These are phyloP conservation scores for Neuroterus valhalla DNA, from an alignment of 1,140 invertebrate genomes.

Conservation along the genomic window DNA sequence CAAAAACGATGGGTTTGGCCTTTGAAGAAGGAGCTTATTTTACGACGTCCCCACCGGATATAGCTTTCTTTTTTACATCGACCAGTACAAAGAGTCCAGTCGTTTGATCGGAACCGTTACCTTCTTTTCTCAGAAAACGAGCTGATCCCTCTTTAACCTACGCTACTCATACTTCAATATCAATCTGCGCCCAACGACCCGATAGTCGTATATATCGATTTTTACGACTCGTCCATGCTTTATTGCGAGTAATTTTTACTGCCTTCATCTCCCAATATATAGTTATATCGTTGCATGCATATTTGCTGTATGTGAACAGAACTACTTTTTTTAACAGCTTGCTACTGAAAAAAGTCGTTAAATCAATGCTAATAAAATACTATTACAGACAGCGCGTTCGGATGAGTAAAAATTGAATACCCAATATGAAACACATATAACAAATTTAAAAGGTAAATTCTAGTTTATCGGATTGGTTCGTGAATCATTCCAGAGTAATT, in stretches of 20 bases:
- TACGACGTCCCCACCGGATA: constrained; percentile 22
- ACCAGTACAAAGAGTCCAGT: constrained; percentile 9
- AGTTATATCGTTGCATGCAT: background rate
- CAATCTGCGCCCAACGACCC: constrained; percentile 3
- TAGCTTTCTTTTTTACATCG: constrained; percentile 12
- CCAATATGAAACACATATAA: too few species aligned
- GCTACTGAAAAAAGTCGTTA: background rate
- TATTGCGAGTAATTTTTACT: constrained; percentile 17
- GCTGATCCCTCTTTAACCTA: constrained; percentile 3
- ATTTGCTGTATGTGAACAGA: background rate
- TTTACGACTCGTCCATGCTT: background rate
- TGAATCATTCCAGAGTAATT: too few species aligned
- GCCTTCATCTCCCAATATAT: background rate
- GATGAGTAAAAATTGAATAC: too few species aligned
- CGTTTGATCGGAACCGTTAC: background rate
- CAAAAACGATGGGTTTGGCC: constrained; percentile 1
- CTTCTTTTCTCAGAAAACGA: background rate
- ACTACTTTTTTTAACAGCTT: background rate
- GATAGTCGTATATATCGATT: constrained; percentile 21
- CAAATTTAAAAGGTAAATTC: too few species aligned
- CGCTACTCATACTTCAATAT: constrained; percentile 4
- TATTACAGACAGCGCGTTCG: background rate
- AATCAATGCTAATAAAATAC: background rate
- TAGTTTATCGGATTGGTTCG: too few species aligned
- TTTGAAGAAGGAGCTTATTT: constrained; percentile 18